These are phyloP conservation scores for Stichopus chloronotus DNA, from an alignment of 35 echinoderm and acorn worm genomes.

Conservation along the genomic window DNA sequence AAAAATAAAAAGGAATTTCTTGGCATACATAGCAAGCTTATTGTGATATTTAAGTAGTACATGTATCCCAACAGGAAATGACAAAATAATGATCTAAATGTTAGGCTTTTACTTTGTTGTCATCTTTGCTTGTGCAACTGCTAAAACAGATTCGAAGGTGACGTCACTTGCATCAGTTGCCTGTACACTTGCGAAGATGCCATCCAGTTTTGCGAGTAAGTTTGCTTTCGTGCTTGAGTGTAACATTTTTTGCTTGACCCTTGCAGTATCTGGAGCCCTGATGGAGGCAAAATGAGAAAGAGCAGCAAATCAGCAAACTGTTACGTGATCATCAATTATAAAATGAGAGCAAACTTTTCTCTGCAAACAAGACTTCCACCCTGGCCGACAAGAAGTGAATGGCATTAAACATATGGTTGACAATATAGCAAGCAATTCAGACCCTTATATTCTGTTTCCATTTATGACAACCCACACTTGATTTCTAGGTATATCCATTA, in stretches of 20 bases:
- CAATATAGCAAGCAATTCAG: too few species aligned
- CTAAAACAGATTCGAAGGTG: not conserved
- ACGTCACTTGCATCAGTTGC: conserved; percentile 4
- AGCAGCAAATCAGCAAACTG: too few species aligned
- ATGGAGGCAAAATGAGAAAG: not conserved
- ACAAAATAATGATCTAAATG: not conserved
- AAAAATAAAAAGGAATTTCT: not conserved
- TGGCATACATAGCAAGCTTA: conserved; percentile 16
- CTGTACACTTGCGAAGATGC: not conserved
- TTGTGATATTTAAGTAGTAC: conserved; percentile 25
- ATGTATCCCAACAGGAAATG: not conserved
- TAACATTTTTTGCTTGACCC: not conserved
- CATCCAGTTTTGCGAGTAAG: not conserved
- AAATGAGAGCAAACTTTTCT: too few species aligned
- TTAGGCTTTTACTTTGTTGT: not conserved
- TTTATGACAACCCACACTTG: too few species aligned
- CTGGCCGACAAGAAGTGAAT: too few species aligned
- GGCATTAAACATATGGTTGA: too few species aligned
- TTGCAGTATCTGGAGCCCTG: not conserved
- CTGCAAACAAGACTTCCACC: too few species aligned
- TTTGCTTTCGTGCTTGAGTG: not conserved
- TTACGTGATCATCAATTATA: too few species aligned
- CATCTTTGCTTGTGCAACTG: not conserved
- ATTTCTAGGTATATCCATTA: too few species aligned
- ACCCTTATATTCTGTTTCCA: too few species aligned